Evolutionary conservation across 2,888 invertebrate genomes (phyloP), one percentile per base, ranked within the genome.

Genomic region (Andricus curvator): DNA sequence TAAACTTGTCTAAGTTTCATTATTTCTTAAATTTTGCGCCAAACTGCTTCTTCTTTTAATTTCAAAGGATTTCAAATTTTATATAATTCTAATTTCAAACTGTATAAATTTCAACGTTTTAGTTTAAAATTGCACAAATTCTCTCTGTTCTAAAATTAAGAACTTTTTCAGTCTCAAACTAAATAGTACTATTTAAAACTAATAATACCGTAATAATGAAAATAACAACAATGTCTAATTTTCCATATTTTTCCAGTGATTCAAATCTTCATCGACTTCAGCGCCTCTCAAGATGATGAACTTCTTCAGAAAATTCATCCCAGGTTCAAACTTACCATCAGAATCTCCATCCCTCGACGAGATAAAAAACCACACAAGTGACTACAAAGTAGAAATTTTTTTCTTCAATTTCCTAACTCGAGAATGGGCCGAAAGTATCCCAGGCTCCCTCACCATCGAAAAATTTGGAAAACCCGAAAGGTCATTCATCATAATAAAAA

Each of bases 271-370:
- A 29, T 29, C 25, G 20, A 33, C 8, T 4, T 25, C 25, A 70
- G 4, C 25, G 25, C 13, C 6, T 29, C 22, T 25, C 25, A 70
- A 33, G 29, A 70, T 70, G 51, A 48, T 70, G 51, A 51, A 48
- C 51, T 29, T 70, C 48, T 70, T 70, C 20, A 70, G 51, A 70
- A 70, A 70, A 70, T 51, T 51, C 5, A 51, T 70, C 25, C 9
- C 70, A 17, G 48, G 48, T 33, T 56, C 70, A 25, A 70, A 51
- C n/a, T 29, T 29, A 70, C 20, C 51, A 51, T 56, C 51, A 17
- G 29, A 70, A 51, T 25, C 29, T 51, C n/a, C 70, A 70, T 51
- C 29, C 9, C 20, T 51, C 11, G 29, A 70, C 17, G 51, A 70
- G 20, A 11, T 48, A 51, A 29, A 20, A 25, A 20, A 17, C 17